phyloP scores from a whole-genome alignment of 2,797 vertebrate species.

The Echeneis naucrates region DNA sequence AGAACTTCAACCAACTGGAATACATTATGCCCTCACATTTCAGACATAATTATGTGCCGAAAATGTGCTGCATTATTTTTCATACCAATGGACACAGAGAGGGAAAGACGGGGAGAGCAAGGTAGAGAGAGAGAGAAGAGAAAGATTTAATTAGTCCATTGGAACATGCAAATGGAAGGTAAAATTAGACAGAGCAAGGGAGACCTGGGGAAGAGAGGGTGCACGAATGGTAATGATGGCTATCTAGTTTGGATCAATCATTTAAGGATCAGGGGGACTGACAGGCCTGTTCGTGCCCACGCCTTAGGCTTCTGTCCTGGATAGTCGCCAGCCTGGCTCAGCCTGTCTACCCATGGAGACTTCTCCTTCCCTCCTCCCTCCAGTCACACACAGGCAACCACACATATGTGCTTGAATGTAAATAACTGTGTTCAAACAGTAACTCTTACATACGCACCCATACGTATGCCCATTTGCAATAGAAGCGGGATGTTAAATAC shows the following conservation, averaged over 20 bases:
- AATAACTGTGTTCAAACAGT: conserved; percentile 11
- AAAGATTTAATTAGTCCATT: conserved; percentile 80
- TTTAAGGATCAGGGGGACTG: conserved; percentile 75
- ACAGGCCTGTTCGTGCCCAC: conserved; percentile 70
- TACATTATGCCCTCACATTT: conserved; percentile 79
- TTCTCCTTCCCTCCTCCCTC: conserved; percentile 48
- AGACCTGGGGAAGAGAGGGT: conserved; percentile 68
- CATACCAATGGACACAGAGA: conserved; percentile 68
- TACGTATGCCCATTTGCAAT: background rate
- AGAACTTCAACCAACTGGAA: conserved; percentile 77
- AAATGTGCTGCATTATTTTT: conserved; percentile 80
- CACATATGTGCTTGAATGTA: background rate
- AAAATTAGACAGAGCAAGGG: conserved; percentile 77
- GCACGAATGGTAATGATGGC: conserved; percentile 77
- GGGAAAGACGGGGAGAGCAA: conserved; percentile 16
- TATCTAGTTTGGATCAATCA: conserved; percentile 83
- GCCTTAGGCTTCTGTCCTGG: conserved; percentile 77
- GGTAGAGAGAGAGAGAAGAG: conserved; percentile 19
- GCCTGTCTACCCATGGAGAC: conserved; percentile 60
- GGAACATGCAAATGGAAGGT: conserved; percentile 81
- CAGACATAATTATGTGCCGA: conserved; percentile 83
- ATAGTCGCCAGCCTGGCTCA: conserved; percentile 71
- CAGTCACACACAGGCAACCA: conserved; percentile 19
- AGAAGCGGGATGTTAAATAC: conserved; percentile 27
- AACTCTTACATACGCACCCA: background rate